phyloP scores from a whole-genome alignment of 2,797 vertebrate species.

The Pantherophis vulpinus region DNA sequence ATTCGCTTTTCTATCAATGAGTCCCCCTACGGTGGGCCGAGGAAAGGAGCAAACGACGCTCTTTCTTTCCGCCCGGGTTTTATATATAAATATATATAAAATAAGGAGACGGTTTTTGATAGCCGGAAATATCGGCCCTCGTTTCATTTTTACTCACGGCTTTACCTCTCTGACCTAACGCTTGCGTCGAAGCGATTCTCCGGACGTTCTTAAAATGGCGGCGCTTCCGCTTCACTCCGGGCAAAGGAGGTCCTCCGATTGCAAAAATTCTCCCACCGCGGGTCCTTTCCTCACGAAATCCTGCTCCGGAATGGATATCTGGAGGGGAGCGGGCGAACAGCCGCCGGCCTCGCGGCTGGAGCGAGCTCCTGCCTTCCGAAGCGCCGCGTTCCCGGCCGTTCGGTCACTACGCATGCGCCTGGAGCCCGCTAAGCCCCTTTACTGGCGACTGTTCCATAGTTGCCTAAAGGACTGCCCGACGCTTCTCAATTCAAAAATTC shows the following conservation, averaged over 20 bases:
- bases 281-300: neutral
- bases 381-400: neutral
- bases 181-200: neutral
- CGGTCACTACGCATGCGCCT: slow-evolving; percentile 9
- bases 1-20: neutral
- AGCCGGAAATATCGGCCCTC: neutral
- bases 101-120: too few relatives aligned
- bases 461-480: neutral
- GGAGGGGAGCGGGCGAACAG: neutral
- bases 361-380: neutral
- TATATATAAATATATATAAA: too few relatives aligned
- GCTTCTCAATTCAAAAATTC: neutral
- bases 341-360: neutral
- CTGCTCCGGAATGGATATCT: neutral
- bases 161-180: neutral
- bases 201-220: slow-evolving; percentile 15
- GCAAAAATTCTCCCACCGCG: neutral
- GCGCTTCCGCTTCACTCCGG: slow-evolving; percentile 6
- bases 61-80: too few relatives aligned
- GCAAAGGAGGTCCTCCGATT: neutral
- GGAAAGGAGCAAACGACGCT: neutral
- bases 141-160: neutral
- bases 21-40: neutral
- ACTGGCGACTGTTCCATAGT: neutral
- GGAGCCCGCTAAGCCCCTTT: neutral